phyloP scores from a whole-genome alignment of 2,888 invertebrate species.

The Tenthredo distinguenda region DNA sequence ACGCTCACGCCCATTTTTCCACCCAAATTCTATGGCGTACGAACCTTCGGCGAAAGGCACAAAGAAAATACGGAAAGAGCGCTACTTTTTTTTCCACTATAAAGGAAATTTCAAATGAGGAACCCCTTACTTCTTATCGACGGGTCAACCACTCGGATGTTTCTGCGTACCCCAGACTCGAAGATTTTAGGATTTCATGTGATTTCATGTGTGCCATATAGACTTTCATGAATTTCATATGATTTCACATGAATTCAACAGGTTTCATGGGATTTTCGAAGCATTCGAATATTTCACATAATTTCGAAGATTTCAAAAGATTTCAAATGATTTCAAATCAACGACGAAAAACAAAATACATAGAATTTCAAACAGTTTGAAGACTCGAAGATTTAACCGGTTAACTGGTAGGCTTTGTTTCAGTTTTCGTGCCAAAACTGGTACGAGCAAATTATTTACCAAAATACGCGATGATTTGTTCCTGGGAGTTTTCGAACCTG shows the following conservation, averaged over 20 bases:
- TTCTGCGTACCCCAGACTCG: too few species aligned
- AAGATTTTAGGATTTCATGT: too few species aligned
- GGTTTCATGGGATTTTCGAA: background rate
- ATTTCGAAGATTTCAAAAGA: background rate
- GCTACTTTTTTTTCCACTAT: background rate
- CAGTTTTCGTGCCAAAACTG: too few species aligned
- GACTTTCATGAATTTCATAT: too few species aligned
- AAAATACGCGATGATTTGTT: too few species aligned
- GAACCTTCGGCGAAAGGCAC: background rate
- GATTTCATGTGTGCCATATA: too few species aligned
- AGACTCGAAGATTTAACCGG: background rate
- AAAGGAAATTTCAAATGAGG: too few species aligned
- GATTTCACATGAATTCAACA: background rate
- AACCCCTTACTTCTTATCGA: background rate
- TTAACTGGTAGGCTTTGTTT: too few species aligned
- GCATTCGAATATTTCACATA: background rate
- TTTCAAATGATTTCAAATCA: too few species aligned
- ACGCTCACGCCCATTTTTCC: background rate
- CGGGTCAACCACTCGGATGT: too few species aligned
- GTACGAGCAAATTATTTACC: too few species aligned
- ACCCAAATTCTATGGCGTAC: background rate
- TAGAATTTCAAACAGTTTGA: background rate
- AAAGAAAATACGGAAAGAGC: background rate
- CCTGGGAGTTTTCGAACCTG: too few species aligned
- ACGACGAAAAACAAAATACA: background rate